Evolutionary conservation across 1,140 invertebrate species (phyloP).

Genomic region (Nixonia krombeini): DNA sequence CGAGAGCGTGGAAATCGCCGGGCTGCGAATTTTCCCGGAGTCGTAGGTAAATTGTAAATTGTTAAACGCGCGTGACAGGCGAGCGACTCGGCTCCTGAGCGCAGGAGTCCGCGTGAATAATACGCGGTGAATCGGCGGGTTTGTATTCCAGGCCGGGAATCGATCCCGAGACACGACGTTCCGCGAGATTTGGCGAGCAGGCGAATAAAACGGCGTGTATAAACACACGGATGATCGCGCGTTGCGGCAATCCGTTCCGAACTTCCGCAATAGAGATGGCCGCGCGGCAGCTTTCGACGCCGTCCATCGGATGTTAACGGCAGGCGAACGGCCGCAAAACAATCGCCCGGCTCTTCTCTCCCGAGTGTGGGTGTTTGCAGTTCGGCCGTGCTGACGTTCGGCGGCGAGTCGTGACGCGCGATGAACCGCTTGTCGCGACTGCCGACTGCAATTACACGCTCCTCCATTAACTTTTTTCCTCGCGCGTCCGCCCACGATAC

Average conservation of each 20-base stretch:
- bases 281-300: constrained; percentile 39
- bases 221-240: constrained; percentile 6
- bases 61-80: too few species aligned
- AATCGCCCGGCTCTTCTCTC: constrained; percentile 25
- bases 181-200: constrained; percentile 15
- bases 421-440: constrained; percentile 31
- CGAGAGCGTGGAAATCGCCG: too few species aligned
- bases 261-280: constrained; percentile 39
- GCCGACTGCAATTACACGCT: constrained; percentile 8
- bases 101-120: too few species aligned
- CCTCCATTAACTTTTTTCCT: not conserved
- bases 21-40: too few species aligned
- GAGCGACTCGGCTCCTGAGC: too few species aligned
- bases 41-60: too few species aligned
- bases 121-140: too few species aligned
- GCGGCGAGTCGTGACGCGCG: constrained; percentile 20
- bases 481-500: too few species aligned
- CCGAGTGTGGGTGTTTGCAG: constrained; percentile 25
- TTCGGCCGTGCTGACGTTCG: constrained; percentile 23
- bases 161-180: constrained; percentile 7
- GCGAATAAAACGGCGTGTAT: constrained; percentile 22
- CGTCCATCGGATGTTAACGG: constrained; percentile 34
- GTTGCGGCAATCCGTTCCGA: constrained; percentile 6
- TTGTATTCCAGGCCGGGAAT: too few species aligned
- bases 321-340: constrained; percentile 37